Evolutionary conservation across 1,140 invertebrate species (phyloP).

Genomic region (Philotrypesis tridentata): DNA sequence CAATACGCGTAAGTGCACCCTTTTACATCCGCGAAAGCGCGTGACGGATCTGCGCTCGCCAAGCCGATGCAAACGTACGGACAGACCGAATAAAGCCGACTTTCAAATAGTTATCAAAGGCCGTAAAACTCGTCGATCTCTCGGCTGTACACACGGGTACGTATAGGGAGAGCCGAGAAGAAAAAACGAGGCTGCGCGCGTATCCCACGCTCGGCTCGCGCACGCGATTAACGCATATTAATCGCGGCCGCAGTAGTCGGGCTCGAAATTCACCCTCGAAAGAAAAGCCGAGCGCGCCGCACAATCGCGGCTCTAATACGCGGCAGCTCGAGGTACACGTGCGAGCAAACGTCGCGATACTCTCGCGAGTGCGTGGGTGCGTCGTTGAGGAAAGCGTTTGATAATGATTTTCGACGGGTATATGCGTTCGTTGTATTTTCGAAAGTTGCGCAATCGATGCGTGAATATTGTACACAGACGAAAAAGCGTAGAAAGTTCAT

Average conservation of each 20-base stretch:
- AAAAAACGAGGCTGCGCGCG: not conserved
- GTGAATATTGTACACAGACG: too few relatives aligned
- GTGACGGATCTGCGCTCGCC: too few relatives aligned
- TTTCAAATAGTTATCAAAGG: not conserved
- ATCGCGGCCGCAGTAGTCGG: not conserved
- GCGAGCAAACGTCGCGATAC: not conserved
- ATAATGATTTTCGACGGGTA: too few relatives aligned
- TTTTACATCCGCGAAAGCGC: too few relatives aligned
- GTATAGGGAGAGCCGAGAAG: too few relatives aligned
- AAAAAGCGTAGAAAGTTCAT: slow-evolving; percentile 31
- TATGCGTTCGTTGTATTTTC: too few relatives aligned
- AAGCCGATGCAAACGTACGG: too few relatives aligned
- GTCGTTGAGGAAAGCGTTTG: slow-evolving; percentile 23
- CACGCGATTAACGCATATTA: not conserved
- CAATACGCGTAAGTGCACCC: too few relatives aligned
- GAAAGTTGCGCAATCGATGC: too few relatives aligned
- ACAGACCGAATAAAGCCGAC: not conserved
- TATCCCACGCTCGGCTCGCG: not conserved
- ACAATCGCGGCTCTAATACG: slow-evolving; percentile 16
- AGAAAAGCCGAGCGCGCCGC: not conserved
- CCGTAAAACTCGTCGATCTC: not conserved
- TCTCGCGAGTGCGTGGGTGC: not conserved
- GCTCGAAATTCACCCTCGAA: not conserved
- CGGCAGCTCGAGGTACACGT: not conserved
- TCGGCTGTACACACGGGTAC: too few relatives aligned